Evolutionary conservation across 2,113 vertebrate species (phyloP), one percentile per base, ranked within the genome.

Genomic region (Murina feae): DNA sequence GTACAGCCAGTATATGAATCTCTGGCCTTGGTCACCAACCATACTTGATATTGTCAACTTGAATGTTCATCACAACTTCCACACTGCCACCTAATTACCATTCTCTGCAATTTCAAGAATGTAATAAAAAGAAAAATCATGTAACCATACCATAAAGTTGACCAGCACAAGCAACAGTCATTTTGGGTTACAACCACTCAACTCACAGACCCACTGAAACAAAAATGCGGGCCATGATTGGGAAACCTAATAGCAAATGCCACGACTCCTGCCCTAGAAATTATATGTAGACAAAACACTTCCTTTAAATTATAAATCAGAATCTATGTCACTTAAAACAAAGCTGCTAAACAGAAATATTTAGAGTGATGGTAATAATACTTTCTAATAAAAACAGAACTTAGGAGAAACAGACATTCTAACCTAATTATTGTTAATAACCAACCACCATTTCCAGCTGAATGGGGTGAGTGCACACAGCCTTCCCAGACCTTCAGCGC

Each of bases 341-440:
- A 58, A 84, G 18, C 84, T 49, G 49, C 89, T 66, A 37, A 42
- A 30, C 86, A 18, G 88, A 63, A 69, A 25, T 47, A 47, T 65
- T 32, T 18, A 39, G 39, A 49, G 60, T 8, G 21, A 32, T 0
- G 20, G 17, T 28, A 20, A 32, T 35, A 60, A 79, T 20, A 28
- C 23, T 5, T 49, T 68, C 17, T 32, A 71, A 23, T 16, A 39
- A 23, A 12, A 30, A 21, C n/a, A 37, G 20, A 58, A 51, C 35
- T 12, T 18, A 39, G 0, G 20, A 9, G 21, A 82, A 69, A 69
- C 1, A 4, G 63, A 3, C 83, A 74, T 49, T 25, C 13, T 32
- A 42, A 65, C 17, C 32, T 28, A 49, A 49, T 58, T 10, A 39
- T 49, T 13, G 66, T 23, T 42, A 60, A n/a, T 9, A 39, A 37